Base-by-base conservation (phyloP, 2,888 invertebrate genomes). In the Pycnomerus fuliginosus region DNA sequence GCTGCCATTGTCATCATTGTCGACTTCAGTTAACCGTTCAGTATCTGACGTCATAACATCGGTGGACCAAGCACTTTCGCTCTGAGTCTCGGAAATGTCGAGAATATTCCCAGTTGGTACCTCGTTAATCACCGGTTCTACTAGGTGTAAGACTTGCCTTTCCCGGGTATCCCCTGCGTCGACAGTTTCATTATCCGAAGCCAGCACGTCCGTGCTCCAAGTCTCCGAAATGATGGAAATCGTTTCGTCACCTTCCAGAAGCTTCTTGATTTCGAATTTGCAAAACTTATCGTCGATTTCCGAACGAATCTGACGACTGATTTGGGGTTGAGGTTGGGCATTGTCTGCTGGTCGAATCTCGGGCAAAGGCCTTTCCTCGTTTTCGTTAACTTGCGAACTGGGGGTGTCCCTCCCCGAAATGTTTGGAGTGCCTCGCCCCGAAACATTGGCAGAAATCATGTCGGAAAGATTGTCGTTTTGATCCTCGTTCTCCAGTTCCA, bases 271-370 rank as follows among this genome's bases (percentile, higher is more conserved):
- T 69, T 96, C 96, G 71, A 98, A 98, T 74, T 97, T 96, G 70
- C 97, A 96, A 77, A 98, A 98, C 69, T 96, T 94, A 60, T 98
- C 98, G 60, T 97, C 96, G 44, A 98, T 93, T 62, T 98, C 97
- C 42, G 93, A 94, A 2, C 94, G 79, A 16, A 91, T 90, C 70
- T 91, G 90, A 63, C 90, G 90, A 49, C 78, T 80, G 4, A 48
- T 46, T 31, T 70, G 76, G 69, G 76, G 69, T 71, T 56, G 77
- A 65, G 74, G 74, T 3, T 74, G 74, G 8, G 76, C 75, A 20
- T 74, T 69, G 32, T 59, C 64, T 1, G 51, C 57, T 44, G 59
- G 66, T 23, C 65, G 49, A 2, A 55, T 60, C 44, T 69, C 67
- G 1, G 56, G 56, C 44, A 68, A 67, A 1, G 57, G 56, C 12